Evolutionary conservation across 2,113 vertebrate genomes (phyloP), one percentile per base, ranked within the genome.

Genomic region (Epinephelus lanceolatus): DNA sequence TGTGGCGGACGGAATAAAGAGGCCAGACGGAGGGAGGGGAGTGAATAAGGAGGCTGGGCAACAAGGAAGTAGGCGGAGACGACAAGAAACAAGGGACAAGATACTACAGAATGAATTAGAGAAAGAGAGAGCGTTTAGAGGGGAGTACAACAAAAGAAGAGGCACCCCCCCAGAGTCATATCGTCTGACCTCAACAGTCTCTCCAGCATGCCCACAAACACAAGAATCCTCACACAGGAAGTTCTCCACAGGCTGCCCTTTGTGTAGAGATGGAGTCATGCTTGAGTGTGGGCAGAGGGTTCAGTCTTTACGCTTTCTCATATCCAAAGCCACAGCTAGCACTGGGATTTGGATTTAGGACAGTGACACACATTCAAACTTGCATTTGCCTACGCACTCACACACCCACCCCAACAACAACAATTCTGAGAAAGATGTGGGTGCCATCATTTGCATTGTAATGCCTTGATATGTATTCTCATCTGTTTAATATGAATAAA

Each of bases 211-310:
- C 92, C 92, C 87, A 94, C 90, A 92, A 92, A 90, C 30, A 19
- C 79, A 94, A 90, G 92, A 93, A 93, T 93, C 86, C 84, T 83
- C 86, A 86, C 88, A 92, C 91, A 92, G 93, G 92, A 94, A 89
- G 91, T 89, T 53, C 73, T 87, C 56, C 87, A 94, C 91, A 95
- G 86, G 85, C 86, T 69, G 66, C 57, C 85, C 92, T 95, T 94
- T 94, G 93, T 94, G 83, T 69, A 40, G 49, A 63, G 60, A 86
- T 67, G 71, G 88, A 89, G 86, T 89, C 81, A 83, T 86, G 81
- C 78, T 84, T 52, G 63, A 82, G 88, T 85, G 93, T 93, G 88
- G 92, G 92, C 82, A 81, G 89, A 70, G 78, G 45, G 42, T 59
- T 88, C 81, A 69, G 83, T 78, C 90, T 89, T 81, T 84, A 87